Percentiles rank a stretch among this genome's conserved stretches.
phyloP scores from a whole-genome alignment of 2,113 vertebrate genomes.

The Pterophyllum scalare region DNA sequence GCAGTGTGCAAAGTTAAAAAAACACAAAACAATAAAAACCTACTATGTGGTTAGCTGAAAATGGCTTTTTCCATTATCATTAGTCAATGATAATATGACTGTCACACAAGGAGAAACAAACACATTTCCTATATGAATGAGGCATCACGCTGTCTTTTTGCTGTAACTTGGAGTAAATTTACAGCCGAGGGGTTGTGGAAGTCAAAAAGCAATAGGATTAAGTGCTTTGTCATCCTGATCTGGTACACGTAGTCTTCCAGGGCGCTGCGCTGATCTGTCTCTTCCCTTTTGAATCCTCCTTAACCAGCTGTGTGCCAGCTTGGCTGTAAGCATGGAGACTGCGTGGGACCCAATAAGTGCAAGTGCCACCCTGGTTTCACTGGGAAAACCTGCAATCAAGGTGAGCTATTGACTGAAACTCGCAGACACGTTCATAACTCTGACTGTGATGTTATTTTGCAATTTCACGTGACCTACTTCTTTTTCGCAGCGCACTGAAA shows the following conservation, averaged over 20 bases:
- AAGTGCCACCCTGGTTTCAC: slow-evolving; percentile 94
- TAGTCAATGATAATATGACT: slow-evolving; percentile 46
- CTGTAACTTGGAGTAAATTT: slow-evolving; percentile 42
- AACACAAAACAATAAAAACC: too few relatives aligned
- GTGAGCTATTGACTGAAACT: slow-evolving; percentile 76
- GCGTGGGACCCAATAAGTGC: slow-evolving; percentile 95
- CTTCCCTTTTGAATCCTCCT: slow-evolving; percentile 58
- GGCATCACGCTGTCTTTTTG: slow-evolving; percentile 12
- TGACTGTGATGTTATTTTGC: slow-evolving; percentile 7
- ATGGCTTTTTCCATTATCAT: slow-evolving; percentile 36
- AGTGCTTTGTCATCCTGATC: slow-evolving; percentile 64
- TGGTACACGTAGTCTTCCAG: slow-evolving; percentile 42
- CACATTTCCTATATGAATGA: slow-evolving; percentile 31
- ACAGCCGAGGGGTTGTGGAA: slow-evolving; percentile 42
- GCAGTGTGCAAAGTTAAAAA: not conserved
- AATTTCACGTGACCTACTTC: not conserved
- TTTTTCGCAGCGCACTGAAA: not conserved
- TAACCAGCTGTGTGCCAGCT: slow-evolving; percentile 91
- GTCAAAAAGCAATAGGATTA: slow-evolving; percentile 53
- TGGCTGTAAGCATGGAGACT: slow-evolving; percentile 95
- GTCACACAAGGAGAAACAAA: slow-evolving; percentile 39
- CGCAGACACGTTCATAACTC: not conserved
- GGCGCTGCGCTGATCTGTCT: slow-evolving; percentile 57
- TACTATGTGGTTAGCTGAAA: slow-evolving; percentile 18
- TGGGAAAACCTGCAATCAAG: slow-evolving; percentile 98